Percentiles rank a stretch among this genome's conserved stretches.
Conservation (phyloP, 1,140 invertebrate genomes). For the Drosophila lacertosa region DNA sequence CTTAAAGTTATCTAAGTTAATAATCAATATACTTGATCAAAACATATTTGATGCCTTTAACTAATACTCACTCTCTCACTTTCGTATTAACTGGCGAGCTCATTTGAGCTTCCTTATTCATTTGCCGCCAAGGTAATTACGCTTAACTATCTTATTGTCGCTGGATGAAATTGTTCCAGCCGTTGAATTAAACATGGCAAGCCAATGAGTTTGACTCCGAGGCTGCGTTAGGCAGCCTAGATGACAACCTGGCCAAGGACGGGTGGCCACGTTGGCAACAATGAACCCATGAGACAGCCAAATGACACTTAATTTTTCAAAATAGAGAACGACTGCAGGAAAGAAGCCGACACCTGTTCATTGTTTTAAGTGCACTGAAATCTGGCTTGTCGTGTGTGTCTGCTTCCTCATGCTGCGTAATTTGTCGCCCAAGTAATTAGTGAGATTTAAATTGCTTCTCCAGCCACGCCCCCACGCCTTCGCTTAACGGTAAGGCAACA, state of each 20-base stretch:
- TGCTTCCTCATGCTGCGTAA: constrained; percentile 59
- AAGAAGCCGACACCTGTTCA: constrained; percentile 42
- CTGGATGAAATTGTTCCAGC: neutral
- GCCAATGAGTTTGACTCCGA: constrained; percentile 14
- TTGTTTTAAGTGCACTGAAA: constrained; percentile 37
- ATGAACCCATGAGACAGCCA: constrained; percentile 70
- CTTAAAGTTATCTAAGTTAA: too few species aligned
- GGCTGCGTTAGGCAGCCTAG: neutral
- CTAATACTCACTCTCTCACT: constrained; percentile 11
- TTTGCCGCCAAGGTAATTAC: constrained; percentile 70
- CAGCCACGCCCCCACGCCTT: neutral
- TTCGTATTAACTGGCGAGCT: neutral
- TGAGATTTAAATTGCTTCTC: constrained; percentile 83
- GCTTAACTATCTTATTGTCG: constrained; percentile 75
- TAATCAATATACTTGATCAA: neutral
- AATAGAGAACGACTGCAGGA: constrained; percentile 44
- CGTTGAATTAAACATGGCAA: constrained; percentile 56
- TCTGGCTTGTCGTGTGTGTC: constrained; percentile 21
- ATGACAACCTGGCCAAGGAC: constrained; percentile 6
- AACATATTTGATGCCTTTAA: constrained; percentile 3
- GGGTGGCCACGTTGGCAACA: constrained; percentile 48
- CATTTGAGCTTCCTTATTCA: constrained; percentile 26
- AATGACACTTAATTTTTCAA: constrained; percentile 79
- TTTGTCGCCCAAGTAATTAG: constrained; percentile 84
- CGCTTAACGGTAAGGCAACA: constrained; percentile 49